Base-by-base conservation (phyloP, 2,888 invertebrate genomes). In the Argyresthia albistria region DNA sequence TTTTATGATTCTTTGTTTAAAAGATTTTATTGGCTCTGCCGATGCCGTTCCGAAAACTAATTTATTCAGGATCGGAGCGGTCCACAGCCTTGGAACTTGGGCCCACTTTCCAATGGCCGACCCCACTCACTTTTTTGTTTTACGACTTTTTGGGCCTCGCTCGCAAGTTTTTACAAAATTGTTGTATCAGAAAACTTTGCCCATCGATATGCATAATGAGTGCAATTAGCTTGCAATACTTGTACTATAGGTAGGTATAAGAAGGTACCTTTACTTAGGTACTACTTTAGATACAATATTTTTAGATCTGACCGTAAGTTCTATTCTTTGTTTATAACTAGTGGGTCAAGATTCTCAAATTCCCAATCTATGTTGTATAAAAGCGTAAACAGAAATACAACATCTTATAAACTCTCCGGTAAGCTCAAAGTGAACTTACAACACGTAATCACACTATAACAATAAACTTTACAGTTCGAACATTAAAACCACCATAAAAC, bases 1-100 rank as follows among this genome's bases (percentile, higher is more conserved):
- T 80, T 86, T 84, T 87, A 87, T 82, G 83, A 82, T 82, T 80
- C 84, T 84, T 86, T 87, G 86, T 86, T 84, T 82, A 76, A 83
- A 86, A 84, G 81, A 25, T 83, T 87, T 83, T 87, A 87, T 86
- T 87, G 80, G 79, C 67, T 70, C 69, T 73, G 67, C 71, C 73
- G 77, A 69, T 73, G 67, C 71, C 73, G 77, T 75, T 76, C 75
- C 77, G 69, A 76, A 82, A 83, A 82, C 86, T 87, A 83, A 86
- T 87, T 86, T 86, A 86, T 84, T 82, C 84, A 79, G 76, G 79
- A 76, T 67, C 71, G 67, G 69, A 66, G 67, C 67, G 71, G 67
- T 56, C 25, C 58, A 63, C 65, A 70, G 66, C 83, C 80, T 83
- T 79, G 76, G 67, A 76, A 80, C 66, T 79, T 76, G 65, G 59